Conservation (phyloP, 2,797 vertebrate genomes). For the Knipowitschia caucasica region DNA sequence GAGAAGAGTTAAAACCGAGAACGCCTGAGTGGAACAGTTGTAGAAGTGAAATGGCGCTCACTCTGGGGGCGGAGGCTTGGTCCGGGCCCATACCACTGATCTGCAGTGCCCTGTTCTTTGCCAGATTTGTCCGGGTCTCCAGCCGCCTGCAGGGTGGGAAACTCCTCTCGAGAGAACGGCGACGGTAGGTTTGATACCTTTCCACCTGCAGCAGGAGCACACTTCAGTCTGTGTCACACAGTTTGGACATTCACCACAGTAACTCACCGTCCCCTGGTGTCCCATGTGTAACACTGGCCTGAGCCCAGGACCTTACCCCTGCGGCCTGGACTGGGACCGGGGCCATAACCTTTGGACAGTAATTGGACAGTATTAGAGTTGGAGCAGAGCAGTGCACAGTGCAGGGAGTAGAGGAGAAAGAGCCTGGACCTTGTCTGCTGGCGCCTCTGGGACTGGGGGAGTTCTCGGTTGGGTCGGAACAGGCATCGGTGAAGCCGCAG, state of each 20-base stretch:
- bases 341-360: constrained; percentile 72
- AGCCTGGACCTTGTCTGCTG: not conserved
- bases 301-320: constrained; percentile 95
- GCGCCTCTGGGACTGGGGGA: constrained; percentile 87
- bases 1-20: constrained; percentile 11
- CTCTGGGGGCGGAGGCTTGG: constrained; percentile 98
- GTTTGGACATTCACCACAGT: not conserved
- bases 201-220: constrained; percentile 78
- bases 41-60: constrained; percentile 54
- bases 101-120: constrained; percentile 94
- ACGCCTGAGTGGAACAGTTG: too few relatives aligned
- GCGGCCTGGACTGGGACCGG: constrained; percentile 82
- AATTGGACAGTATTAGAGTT: not conserved
- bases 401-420: not conserved
- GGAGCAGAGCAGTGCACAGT: not conserved
- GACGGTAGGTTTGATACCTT: constrained; percentile 95
- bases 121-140: constrained; percentile 96
- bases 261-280: constrained; percentile 90
- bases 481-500: constrained; percentile 91
- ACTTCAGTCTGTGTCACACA: not conserved
- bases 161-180: constrained; percentile 99
- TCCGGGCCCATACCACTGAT: constrained; percentile 98
- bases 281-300: constrained; percentile 93
- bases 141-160: constrained; percentile 98
- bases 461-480: constrained; percentile 87